Evolutionary conservation across 2,113 vertebrate species (phyloP).

Genomic region (Oreochromis niloticus): DNA sequence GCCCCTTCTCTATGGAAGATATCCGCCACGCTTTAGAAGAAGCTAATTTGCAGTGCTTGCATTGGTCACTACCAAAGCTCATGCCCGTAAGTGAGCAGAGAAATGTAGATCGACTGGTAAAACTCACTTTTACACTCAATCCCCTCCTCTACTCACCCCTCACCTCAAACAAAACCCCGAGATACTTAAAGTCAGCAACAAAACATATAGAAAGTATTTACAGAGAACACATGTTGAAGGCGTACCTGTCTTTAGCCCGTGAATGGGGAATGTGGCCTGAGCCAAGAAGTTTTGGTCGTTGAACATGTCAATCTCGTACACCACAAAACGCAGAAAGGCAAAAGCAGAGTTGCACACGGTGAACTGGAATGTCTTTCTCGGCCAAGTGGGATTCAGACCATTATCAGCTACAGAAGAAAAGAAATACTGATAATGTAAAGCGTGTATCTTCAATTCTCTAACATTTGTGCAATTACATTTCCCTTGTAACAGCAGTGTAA

Average conservation of each 20-base stretch:
- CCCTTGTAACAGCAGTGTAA: neutral
- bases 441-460: neutral
- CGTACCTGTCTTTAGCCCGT: slow-evolving; percentile 89
- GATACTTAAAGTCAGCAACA: neutral
- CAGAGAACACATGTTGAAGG: neutral
- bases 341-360: slow-evolving; percentile 88
- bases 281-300: slow-evolving; percentile 97
- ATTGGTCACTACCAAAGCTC: neutral
- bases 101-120: neutral
- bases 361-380: slow-evolving; percentile 85
- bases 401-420: slow-evolving; percentile 81
- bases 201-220: neutral
- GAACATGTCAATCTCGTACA: slow-evolving; percentile 99
- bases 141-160: neutral
- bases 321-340: slow-evolving; percentile 92
- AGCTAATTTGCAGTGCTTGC: neutral
- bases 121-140: neutral
- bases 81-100: neutral
- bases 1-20: neutral
- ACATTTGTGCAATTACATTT: neutral
- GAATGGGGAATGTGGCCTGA: slow-evolving; percentile 92
- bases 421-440: neutral
- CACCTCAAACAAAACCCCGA: neutral
- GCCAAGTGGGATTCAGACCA: slow-evolving; percentile 92
- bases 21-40: neutral